Percentiles rank a stretch among this genome's conserved stretches.
Conservation (phyloP, 2,113 vertebrate genomes). For the Prolemur simus region DNA sequence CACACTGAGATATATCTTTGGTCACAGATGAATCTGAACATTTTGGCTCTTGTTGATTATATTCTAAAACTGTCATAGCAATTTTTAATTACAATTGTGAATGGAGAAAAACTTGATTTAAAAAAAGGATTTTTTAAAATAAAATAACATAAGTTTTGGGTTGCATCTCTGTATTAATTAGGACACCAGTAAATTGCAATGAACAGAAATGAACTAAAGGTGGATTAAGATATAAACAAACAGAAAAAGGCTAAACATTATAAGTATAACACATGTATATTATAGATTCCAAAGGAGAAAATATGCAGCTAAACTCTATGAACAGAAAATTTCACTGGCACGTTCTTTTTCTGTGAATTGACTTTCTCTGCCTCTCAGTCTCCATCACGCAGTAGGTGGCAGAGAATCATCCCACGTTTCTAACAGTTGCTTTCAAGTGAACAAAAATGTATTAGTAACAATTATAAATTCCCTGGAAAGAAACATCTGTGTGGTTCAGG, state of each 20-base stretch:
- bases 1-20: background rate
- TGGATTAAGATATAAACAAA: background rate
- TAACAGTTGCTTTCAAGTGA: background rate
- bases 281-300: background rate
- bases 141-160: background rate
- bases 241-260: background rate
- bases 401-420: background rate
- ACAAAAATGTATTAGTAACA: background rate
- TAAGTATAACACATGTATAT: background rate
- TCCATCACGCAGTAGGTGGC: accelerated
- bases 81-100: background rate
- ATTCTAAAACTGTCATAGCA: background rate
- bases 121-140: background rate
- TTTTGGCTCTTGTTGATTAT: background rate
- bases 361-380: background rate
- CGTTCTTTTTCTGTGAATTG: background rate
- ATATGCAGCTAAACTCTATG: background rate
- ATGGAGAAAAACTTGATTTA: background rate
- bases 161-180: background rate
- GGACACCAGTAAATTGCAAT: background rate
- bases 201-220: background rate
- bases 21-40: background rate
- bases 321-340: background rate
- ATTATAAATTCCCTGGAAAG: background rate
- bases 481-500: background rate